phyloP scores from a whole-genome alignment of 2,888 invertebrate species.

The Liodrosophila aerea region DNA sequence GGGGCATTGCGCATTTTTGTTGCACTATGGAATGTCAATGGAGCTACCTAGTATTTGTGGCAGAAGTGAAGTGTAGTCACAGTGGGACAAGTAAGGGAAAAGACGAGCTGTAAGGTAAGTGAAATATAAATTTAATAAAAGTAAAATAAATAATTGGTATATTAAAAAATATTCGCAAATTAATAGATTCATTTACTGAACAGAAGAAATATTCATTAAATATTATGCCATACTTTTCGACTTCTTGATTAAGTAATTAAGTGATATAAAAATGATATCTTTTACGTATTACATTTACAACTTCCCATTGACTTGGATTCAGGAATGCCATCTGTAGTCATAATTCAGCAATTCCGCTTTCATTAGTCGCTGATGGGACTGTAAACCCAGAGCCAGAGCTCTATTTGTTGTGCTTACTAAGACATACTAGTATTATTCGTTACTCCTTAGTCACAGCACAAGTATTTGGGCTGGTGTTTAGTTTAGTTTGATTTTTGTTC shows the following conservation, averaged over 20 bases:
- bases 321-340: constrained; percentile 23
- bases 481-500: constrained; percentile 15
- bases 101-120: neutral
- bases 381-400: no score
- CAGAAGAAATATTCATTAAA: neutral
- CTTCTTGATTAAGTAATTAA: no score
- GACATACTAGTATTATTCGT: neutral
- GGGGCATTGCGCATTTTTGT: constrained; percentile 44
- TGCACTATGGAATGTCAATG: constrained; percentile 25
- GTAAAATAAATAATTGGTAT: no score
- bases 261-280: no score
- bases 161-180: no score
- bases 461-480: constrained; percentile 24
- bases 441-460: constrained; percentile 65
- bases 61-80: constrained; percentile 16
- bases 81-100: constrained; percentile 27
- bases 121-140: no score
- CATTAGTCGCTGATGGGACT: constrained; percentile 65
- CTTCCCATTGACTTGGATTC: neutral
- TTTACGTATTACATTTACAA: no score
- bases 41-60: constrained; percentile 17
- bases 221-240: neutral
- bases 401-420: constrained; percentile 21
- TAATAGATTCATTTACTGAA: no score
- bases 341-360: constrained; percentile 73